A percentile compares a stretch with the other conserved stretches of the same genome.
These are phyloP conservation scores for Nicator chloris DNA, from an alignment of 2,113 vertebrate species.

Conservation along the genomic window DNA sequence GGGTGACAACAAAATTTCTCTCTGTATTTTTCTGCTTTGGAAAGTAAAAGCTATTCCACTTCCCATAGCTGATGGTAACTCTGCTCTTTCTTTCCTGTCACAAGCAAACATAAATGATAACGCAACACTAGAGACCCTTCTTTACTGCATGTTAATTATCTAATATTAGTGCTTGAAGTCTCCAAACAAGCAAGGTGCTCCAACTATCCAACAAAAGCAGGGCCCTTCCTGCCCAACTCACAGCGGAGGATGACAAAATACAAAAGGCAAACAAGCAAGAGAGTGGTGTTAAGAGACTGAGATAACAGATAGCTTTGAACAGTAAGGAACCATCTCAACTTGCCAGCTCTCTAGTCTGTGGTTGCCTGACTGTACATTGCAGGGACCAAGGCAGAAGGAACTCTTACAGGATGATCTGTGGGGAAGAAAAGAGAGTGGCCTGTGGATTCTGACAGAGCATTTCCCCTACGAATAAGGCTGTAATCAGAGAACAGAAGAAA, in stretches of 20 bases:
- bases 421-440: neutral
- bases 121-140: neutral
- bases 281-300: neutral
- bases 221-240: neutral
- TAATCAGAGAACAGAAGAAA: neutral
- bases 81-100: neutral
- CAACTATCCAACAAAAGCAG: neutral
- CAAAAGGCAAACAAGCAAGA: neutral
- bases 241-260: neutral
- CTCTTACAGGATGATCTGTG: conserved; percentile 32
- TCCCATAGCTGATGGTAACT: neutral
- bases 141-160: neutral
- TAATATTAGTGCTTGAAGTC: neutral
- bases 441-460: conserved; percentile 3
- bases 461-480: neutral
- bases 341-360: conserved; percentile 38
- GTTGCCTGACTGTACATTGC: conserved; percentile 34
- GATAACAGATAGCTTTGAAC: conserved; percentile 9
- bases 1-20: neutral
- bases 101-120: neutral
- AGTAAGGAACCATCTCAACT: conserved; percentile 34
- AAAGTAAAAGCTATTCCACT: neutral
- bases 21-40: neutral
- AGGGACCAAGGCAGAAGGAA: conserved; percentile 36
- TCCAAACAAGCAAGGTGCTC: neutral